A percentile compares a stretch with the other conserved stretches of the same genome.
These are phyloP conservation scores for Penelope pileata DNA, from an alignment of 2,113 vertebrate species.

Conservation along the genomic window DNA sequence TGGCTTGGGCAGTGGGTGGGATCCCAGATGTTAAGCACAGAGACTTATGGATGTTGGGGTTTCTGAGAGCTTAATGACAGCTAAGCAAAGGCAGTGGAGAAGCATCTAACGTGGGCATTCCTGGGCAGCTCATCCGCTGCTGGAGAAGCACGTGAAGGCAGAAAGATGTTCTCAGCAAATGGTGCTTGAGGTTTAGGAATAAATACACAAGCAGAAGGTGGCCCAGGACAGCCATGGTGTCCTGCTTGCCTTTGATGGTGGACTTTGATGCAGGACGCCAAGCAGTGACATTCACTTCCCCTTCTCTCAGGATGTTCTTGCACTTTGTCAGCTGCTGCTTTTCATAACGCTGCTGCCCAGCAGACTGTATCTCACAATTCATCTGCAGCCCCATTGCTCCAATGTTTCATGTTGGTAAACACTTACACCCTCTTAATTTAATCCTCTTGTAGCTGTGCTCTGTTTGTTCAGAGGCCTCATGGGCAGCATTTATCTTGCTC, in stretches of 20 bases:
- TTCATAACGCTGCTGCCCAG: background rate
- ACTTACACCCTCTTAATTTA: conserved; percentile 16
- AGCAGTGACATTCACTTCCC: background rate
- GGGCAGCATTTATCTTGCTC: conserved; percentile 9
- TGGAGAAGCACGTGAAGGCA: background rate
- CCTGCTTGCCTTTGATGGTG: background rate
- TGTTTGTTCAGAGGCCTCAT: conserved; percentile 23
- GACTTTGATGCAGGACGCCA: background rate
- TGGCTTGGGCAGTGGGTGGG: background rate
- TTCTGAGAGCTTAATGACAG: background rate
- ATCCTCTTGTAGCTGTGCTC: background rate
- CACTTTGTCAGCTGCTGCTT: conserved; percentile 2
- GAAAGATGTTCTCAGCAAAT: no score
- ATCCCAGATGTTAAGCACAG: background rate
- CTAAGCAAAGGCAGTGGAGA: background rate
- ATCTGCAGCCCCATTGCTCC: background rate
- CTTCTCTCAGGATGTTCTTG: background rate
- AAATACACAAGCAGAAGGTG: background rate
- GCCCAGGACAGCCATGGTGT: background rate
- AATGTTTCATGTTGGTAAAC: conserved; percentile 39
- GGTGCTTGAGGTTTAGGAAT: background rate
- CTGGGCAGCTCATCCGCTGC: background rate
- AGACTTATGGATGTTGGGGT: background rate
- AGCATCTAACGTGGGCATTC: fast-evolving
- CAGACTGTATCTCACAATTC: background rate